phyloP scores from a whole-genome alignment of 2,888 invertebrate species.

The Rhagonycha lutea region DNA sequence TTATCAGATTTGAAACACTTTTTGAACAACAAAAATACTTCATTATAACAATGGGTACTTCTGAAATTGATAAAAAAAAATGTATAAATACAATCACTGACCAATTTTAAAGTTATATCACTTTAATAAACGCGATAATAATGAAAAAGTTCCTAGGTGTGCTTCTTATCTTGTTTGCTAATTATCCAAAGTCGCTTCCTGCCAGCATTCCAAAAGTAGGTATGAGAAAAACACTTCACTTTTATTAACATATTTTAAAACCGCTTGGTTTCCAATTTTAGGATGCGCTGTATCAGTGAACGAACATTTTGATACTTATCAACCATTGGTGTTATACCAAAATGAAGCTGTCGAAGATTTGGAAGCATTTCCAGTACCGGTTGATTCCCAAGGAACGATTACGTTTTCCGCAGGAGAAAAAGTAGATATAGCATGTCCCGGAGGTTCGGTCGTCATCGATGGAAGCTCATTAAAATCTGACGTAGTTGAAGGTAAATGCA shows the following conservation, averaged over 20 bases:
- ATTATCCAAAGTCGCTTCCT: background rate
- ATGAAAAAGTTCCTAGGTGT: background rate
- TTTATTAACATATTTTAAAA: background rate
- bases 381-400: slow-evolving; percentile 30
- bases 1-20: too few species aligned
- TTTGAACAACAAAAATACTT: background rate
- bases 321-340: slow-evolving; percentile 62
- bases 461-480: slow-evolving; percentile 8
- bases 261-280: background rate
- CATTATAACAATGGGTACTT: background rate
- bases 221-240: background rate
- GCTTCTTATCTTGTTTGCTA: background rate
- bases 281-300: slow-evolving; percentile 56
- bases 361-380: slow-evolving; percentile 36
- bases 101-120: background rate
- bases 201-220: slow-evolving; percentile 3
- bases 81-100: background rate
- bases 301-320: slow-evolving; percentile 61
- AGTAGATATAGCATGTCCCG: slow-evolving; percentile 35
- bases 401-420: slow-evolving; percentile 26
- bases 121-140: background rate
- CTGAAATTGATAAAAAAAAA: background rate
- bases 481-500: slow-evolving; percentile 30
- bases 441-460: slow-evolving; percentile 25
- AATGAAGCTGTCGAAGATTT: slow-evolving; percentile 33